Conservation (phyloP, 2,113 vertebrate species). For the Typhlomys cinereus region DNA sequence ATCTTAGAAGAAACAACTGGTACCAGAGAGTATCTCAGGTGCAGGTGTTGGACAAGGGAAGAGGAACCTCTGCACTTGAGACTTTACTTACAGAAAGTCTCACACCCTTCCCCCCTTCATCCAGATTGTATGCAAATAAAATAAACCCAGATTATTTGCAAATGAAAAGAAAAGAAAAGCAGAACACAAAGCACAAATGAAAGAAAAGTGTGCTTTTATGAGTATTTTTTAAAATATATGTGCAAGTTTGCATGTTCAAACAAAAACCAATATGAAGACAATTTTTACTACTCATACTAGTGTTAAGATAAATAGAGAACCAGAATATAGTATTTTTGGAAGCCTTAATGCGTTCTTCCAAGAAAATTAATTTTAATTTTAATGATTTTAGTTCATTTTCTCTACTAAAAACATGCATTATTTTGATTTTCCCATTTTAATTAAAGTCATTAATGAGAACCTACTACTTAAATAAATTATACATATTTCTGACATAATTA, state of each 20-base stretch:
- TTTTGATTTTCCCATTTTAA: slow-evolving; percentile 63
- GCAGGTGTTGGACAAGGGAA: too few species aligned
- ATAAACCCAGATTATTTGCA: too few species aligned
- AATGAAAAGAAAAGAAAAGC: too few species aligned
- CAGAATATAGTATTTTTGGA: background rate
- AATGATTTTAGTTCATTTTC: slow-evolving; percentile 43
- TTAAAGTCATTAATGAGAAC: slow-evolving; percentile 54
- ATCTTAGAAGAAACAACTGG: too few species aligned
- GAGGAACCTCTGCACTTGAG: too few species aligned
- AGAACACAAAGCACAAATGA: too few species aligned
- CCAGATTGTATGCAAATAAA: too few species aligned
- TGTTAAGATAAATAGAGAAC: slow-evolving; percentile 20
- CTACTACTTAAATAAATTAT: slow-evolving; percentile 65
- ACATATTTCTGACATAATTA: slow-evolving; percentile 61
- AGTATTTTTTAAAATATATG: too few species aligned
- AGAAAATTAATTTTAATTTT: slow-evolving; percentile 22
- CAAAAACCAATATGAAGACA: background rate
- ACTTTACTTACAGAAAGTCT: too few species aligned
- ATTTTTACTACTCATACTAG: background rate
- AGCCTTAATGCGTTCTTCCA: background rate
- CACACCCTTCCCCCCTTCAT: too few species aligned
- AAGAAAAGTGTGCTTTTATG: too few species aligned
- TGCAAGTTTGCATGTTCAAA: background rate
- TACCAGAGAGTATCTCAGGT: too few species aligned
- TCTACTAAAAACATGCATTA: background rate